A percentile compares a stretch with the other conserved stretches of the same genome.
Evolutionary conservation across 2,888 invertebrate species (phyloP).

Genomic region (Ligdia adustata): DNA sequence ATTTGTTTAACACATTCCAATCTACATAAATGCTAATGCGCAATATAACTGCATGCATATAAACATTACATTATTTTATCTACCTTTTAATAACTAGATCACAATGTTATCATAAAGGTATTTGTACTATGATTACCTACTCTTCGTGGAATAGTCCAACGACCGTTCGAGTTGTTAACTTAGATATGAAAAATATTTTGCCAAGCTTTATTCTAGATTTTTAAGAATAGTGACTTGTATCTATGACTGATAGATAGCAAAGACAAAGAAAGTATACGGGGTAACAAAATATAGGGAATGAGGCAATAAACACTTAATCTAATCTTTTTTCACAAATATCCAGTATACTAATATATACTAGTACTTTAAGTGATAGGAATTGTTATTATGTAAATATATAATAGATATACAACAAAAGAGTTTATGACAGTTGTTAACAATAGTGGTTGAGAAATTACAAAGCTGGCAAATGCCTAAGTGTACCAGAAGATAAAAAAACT

Average conservation of each 20-base stretch:
- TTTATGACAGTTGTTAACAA: too few relatives aligned
- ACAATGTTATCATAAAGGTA: constrained; percentile 36
- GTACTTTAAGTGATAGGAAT: too few relatives aligned
- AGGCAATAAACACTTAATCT: background rate
- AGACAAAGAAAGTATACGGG: background rate
- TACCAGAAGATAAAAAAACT: too few relatives aligned
- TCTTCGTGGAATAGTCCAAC: constrained; percentile 45
- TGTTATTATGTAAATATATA: too few relatives aligned
- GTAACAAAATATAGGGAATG: background rate
- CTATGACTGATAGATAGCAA: constrained; percentile 12
- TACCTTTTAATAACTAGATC: constrained; percentile 15
- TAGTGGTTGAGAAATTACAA: too few relatives aligned
- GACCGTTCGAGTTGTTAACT: constrained; percentile 31
- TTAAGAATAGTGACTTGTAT: background rate
- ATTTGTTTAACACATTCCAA: constrained; percentile 12
- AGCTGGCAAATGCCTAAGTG: too few relatives aligned
- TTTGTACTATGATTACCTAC: constrained; percentile 41
- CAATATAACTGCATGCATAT: constrained; percentile 25
- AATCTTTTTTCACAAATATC: too few relatives aligned
- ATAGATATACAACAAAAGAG: too few relatives aligned
- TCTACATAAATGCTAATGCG: constrained; percentile 21
- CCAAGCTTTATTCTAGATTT: too few relatives aligned
- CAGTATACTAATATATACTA: too few relatives aligned
- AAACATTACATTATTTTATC: constrained; percentile 14
- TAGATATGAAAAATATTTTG: too few relatives aligned